Percentiles rank a stretch among this genome's conserved stretches.
phyloP scores from a whole-genome alignment of 2,113 vertebrate genomes.

The Apaloderma vittatum region DNA sequence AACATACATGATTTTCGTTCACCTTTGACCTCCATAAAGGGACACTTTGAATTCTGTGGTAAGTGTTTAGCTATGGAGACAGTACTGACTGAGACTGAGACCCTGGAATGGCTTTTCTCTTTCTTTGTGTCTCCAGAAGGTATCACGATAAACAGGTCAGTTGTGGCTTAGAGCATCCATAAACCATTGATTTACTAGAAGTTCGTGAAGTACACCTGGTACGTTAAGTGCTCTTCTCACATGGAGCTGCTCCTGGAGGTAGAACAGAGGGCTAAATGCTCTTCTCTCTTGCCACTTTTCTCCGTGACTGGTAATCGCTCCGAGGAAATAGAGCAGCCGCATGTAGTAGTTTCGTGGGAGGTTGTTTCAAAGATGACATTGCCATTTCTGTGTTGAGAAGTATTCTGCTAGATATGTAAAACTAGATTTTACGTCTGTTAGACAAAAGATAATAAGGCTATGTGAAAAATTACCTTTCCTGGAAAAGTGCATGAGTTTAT shows the following conservation, averaged over 20 bases:
- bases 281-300: background rate
- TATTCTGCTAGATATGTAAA: background rate
- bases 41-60: background rate
- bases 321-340: accelerated
- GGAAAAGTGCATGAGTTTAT: background rate
- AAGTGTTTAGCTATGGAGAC: background rate
- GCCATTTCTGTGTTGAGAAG: background rate
- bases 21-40: background rate
- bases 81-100: background rate
- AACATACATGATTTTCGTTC: background rate
- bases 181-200: background rate
- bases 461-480: background rate
- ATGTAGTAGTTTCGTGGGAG: background rate
- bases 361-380: background rate
- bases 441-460: background rate
- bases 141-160: background rate
- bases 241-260: background rate
- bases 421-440: background rate
- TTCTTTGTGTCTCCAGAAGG: background rate
- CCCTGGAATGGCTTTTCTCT: background rate
- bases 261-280: background rate
- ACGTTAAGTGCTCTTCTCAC: background rate
- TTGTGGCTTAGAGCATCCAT: background rate
- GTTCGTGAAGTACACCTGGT: background rate
- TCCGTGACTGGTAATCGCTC: background rate